These are phyloP conservation scores for Epinotia nisella DNA, from an alignment of 2,888 invertebrate genomes.

Conservation along the genomic window DNA sequence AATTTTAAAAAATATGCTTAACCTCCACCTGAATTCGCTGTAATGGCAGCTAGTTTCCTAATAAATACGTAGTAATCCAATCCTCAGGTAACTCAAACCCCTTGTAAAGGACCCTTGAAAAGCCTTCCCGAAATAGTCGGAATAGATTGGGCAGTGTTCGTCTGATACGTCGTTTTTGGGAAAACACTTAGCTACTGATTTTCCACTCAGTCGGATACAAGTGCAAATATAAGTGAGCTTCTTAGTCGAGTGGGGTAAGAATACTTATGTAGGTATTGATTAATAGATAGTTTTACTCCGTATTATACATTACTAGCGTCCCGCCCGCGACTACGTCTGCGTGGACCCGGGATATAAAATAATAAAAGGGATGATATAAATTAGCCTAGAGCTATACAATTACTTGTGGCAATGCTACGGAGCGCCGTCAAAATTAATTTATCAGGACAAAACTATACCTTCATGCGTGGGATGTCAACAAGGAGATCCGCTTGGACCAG, in stretches of 20 bases:
- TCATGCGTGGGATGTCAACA: too few species aligned
- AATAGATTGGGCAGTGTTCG: background rate
- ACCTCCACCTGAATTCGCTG: too few species aligned
- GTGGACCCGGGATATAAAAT: too few species aligned
- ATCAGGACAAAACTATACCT: too few species aligned
- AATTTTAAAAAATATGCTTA: too few species aligned
- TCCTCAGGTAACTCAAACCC: background rate
- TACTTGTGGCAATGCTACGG: too few species aligned
- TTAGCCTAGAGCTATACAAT: too few species aligned
- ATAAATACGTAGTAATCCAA: slow-evolving; percentile 3
- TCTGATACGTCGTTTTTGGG: background rate
- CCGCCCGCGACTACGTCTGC: too few species aligned
- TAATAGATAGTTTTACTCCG: background rate
- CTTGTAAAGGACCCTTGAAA: slow-evolving; percentile 15
- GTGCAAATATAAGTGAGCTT: background rate
- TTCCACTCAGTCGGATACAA: slow-evolving; percentile 1
- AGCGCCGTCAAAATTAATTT: too few species aligned
- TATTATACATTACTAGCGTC: background rate
- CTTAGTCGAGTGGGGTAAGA: background rate
- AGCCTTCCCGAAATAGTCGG: background rate
- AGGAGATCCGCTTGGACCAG: too few species aligned
- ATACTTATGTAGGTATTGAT: background rate
- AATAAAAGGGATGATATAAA: too few species aligned
- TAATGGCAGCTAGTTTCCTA: background rate
- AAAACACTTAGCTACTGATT: background rate